phyloP scores from a whole-genome alignment of 2,888 invertebrate genomes.

The Spisula solida region DNA sequence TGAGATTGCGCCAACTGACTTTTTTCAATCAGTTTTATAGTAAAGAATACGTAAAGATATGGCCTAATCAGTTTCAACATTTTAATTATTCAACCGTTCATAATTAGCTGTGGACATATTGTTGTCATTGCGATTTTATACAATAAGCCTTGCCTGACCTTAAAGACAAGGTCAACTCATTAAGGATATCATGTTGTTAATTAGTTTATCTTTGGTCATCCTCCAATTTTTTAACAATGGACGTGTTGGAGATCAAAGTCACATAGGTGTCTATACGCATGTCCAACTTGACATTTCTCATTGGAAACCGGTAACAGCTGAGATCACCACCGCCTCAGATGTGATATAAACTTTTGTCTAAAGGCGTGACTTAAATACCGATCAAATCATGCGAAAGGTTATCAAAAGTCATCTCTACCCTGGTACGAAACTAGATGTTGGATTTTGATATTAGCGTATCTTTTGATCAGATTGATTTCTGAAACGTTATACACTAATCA shows the following conservation, averaged over 20 bases:
- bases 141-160: not conserved
- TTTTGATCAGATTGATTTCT: constrained; percentile 34
- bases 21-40: no score
- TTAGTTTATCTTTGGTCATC: constrained; percentile 53
- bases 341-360: constrained; percentile 37
- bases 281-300: constrained; percentile 46
- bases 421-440: constrained; percentile 9
- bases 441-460: constrained; percentile 17
- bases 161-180: constrained; percentile 47
- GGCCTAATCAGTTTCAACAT: not conserved
- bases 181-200: constrained; percentile 37
- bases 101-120: constrained; percentile 21
- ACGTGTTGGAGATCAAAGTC: constrained; percentile 45
- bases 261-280: constrained; percentile 41
- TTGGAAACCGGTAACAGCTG: constrained; percentile 29
- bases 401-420: constrained; percentile 24
- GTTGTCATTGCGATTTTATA: not conserved
- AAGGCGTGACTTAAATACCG: constrained; percentile 50
- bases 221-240: constrained; percentile 52
- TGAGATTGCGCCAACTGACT: no score
- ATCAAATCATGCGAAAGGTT: constrained; percentile 36
- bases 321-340: constrained; percentile 24
- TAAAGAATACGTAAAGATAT: no score
- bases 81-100: not conserved
- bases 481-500: constrained; percentile 34